These are phyloP conservation scores for Muntiacus reevesi DNA, from an alignment of 2,113 vertebrate genomes.

Conservation along the genomic window DNA sequence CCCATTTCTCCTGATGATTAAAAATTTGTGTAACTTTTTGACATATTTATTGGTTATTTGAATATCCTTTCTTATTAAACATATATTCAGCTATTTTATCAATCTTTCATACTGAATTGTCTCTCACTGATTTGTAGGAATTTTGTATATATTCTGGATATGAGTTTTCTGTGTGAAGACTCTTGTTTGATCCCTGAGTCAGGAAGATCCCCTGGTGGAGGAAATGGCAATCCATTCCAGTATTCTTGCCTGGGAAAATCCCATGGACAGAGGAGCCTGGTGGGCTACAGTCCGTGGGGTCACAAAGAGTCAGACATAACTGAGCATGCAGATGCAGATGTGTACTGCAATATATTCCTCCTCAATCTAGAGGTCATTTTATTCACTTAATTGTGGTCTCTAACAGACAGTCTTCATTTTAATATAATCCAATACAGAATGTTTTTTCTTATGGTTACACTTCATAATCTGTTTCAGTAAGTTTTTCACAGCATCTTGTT, in stretches of 20 bases:
- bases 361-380: neutral
- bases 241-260: neutral
- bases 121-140: neutral
- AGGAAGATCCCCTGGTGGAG: neutral
- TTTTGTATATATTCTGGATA: neutral
- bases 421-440: neutral
- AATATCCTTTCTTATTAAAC: neutral
- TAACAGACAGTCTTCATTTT: neutral
- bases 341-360: neutral
- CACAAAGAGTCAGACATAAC: rapidly evolving
- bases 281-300: neutral
- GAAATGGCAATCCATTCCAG: neutral
- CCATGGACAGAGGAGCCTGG: neutral
- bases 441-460: neutral
- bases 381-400: neutral
- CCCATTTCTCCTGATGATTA: neutral
- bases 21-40: neutral
- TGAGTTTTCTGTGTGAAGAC: neutral
- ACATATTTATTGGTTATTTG: neutral
- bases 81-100: neutral
- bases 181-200: neutral
- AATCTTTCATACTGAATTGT: neutral
- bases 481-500: neutral
- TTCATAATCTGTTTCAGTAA: neutral
- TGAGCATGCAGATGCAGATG: neutral